Conservation (phyloP, 2,113 vertebrate genomes). For the Myotis brandtii region DNA sequence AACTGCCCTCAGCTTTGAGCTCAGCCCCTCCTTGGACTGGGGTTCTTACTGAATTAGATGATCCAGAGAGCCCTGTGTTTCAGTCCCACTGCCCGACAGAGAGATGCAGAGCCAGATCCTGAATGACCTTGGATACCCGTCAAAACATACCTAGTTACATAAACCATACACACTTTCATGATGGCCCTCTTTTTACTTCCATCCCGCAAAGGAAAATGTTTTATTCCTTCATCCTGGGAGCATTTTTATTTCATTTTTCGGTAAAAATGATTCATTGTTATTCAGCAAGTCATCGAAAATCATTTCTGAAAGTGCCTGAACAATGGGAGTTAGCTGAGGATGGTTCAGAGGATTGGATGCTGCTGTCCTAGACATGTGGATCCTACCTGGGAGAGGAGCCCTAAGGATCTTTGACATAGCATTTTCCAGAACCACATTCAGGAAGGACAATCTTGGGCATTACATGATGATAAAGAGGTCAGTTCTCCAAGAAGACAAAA, state of each 20-base stretch:
- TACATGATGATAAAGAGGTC: not conserved
- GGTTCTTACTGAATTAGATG: not conserved
- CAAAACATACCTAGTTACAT: not conserved
- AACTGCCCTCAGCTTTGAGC: not conserved
- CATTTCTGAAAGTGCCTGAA: not conserved
- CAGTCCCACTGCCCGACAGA: not conserved
- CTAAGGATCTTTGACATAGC: not conserved
- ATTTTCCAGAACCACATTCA: not conserved
- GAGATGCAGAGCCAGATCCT: not conserved
- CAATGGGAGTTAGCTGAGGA: not conserved
- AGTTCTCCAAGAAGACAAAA: not conserved
- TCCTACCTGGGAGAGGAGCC: not conserved
- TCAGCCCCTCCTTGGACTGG: not conserved
- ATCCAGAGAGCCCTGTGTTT: not conserved
- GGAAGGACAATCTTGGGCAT: not conserved
- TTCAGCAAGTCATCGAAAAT: slow-evolving; percentile 20
- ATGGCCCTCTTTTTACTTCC: slow-evolving; percentile 8
- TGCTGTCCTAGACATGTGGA: not conserved
- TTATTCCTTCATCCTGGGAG: not conserved
- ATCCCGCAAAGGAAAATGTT: not conserved
- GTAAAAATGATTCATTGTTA: not conserved
- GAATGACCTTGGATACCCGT: not conserved
- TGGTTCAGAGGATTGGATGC: not conserved
- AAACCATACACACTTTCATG: slow-evolving; percentile 47
- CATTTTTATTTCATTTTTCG: not conserved